Evolutionary conservation across 2,888 invertebrate species (phyloP).

Genomic region (Eupeodes latifasciatus): DNA sequence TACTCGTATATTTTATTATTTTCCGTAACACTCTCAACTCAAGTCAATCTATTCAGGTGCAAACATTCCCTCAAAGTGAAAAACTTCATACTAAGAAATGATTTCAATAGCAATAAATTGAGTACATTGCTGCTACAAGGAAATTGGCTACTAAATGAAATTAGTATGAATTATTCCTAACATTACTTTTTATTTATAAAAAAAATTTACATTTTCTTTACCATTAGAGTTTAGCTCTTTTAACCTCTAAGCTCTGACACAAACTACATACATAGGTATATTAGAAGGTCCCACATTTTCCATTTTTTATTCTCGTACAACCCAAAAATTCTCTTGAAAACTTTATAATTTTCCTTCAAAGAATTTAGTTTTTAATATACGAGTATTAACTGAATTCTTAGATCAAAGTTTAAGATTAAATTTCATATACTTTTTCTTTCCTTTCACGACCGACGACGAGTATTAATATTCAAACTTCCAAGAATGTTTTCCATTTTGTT

Average conservation of each 20-base stretch:
- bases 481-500: constrained; percentile 22
- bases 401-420: constrained; percentile 39
- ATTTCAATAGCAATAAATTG: too few species aligned
- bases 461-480: constrained; percentile 35
- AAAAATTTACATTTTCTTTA: background rate
- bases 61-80: too few species aligned
- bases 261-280: background rate
- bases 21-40: too few species aligned
- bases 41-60: too few species aligned
- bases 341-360: background rate
- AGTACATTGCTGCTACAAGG: too few species aligned
- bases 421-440: background rate
- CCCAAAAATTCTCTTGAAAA: background rate
- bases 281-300: background rate
- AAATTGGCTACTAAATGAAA: too few species aligned
- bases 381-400: constrained; percentile 30
- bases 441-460: background rate
- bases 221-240: background rate
- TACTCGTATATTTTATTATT: too few species aligned
- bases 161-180: background rate
- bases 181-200: background rate
- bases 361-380: constrained; percentile 27
- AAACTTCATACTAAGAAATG: too few species aligned
- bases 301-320: background rate
- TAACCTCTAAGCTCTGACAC: background rate